Percentiles rank a stretch among this genome's conserved stretches.
These are phyloP conservation scores for Daubentonia madagascariensis DNA, from an alignment of 2,113 vertebrate genomes.

Conservation along the genomic window DNA sequence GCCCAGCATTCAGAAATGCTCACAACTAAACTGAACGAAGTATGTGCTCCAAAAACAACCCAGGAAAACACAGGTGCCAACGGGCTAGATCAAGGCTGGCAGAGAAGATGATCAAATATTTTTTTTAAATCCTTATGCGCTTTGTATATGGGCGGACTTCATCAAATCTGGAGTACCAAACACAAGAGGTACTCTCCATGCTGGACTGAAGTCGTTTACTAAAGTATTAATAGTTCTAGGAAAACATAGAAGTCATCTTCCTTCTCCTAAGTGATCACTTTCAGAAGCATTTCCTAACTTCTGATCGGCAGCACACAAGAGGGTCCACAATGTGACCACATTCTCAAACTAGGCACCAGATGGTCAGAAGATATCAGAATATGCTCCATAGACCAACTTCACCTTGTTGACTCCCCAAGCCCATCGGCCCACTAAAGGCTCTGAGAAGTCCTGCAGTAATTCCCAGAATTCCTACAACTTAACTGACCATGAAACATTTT, in stretches of 20 bases:
- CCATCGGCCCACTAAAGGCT: background rate
- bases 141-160: background rate
- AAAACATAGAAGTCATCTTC: background rate
- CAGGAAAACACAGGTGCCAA: background rate
- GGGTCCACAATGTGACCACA: background rate
- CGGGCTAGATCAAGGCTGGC: background rate
- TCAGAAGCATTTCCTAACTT: background rate
- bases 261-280: background rate
- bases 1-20: background rate
- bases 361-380: background rate
- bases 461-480: background rate
- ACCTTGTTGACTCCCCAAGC: background rate
- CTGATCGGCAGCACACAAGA: accelerated
- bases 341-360: background rate
- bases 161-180: background rate
- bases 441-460: background rate
- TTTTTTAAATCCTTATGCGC: background rate
- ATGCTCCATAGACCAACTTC: too few relatives aligned
- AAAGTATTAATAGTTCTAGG: background rate
- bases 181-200: too few relatives aligned
- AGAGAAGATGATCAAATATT: background rate
- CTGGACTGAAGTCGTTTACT: background rate
- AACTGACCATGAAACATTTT: background rate
- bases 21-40: background rate
- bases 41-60: background rate